Evolutionary conservation across 2,888 invertebrate species (phyloP).

Genomic region (Malacosoma neustria): DNA sequence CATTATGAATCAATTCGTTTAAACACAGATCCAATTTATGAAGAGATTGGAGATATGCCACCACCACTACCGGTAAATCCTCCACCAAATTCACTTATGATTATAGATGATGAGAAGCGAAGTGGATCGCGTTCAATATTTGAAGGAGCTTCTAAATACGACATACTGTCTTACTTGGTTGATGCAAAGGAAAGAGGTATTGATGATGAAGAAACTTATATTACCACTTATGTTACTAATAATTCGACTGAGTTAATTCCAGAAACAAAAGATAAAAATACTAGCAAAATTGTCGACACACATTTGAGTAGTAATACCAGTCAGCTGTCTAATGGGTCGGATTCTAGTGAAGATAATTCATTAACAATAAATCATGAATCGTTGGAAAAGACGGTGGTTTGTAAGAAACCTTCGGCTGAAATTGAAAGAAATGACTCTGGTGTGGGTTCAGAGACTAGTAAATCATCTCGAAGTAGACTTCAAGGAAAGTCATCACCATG

Average conservation of each 20-base stretch:
- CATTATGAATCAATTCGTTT: slow-evolving; percentile 82
- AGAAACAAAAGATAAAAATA: slow-evolving; percentile 73
- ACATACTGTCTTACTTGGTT: slow-evolving; percentile 91
- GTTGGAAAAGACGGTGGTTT: slow-evolving; percentile 69
- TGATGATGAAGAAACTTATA: slow-evolving; percentile 81
- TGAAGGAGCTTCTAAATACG: slow-evolving; percentile 90
- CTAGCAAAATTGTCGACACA: slow-evolving; percentile 34
- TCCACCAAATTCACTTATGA: slow-evolving; percentile 81
- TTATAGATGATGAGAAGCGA: slow-evolving; percentile 82
- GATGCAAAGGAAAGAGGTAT: slow-evolving; percentile 88
- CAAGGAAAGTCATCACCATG: slow-evolving; percentile 74
- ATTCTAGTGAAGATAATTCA: slow-evolving; percentile 89
- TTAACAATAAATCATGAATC: slow-evolving; percentile 76
- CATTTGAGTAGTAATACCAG: slow-evolving; percentile 82
- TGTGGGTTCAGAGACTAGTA: slow-evolving; percentile 93
- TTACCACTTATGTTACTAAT: slow-evolving; percentile 73
- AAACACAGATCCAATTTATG: slow-evolving; percentile 84
- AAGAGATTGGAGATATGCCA: slow-evolving; percentile 83
- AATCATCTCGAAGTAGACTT: slow-evolving; percentile 85
- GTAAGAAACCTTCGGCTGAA: slow-evolving; percentile 79
- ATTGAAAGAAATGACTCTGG: slow-evolving; percentile 95
- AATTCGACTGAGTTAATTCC: slow-evolving; percentile 69
- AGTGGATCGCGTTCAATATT: slow-evolving; percentile 81
- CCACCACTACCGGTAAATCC: slow-evolving; percentile 86
- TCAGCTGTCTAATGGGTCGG: slow-evolving; percentile 87